phyloP scores from a whole-genome alignment of 2,888 invertebrate species.

The Hartigia nigra region DNA sequence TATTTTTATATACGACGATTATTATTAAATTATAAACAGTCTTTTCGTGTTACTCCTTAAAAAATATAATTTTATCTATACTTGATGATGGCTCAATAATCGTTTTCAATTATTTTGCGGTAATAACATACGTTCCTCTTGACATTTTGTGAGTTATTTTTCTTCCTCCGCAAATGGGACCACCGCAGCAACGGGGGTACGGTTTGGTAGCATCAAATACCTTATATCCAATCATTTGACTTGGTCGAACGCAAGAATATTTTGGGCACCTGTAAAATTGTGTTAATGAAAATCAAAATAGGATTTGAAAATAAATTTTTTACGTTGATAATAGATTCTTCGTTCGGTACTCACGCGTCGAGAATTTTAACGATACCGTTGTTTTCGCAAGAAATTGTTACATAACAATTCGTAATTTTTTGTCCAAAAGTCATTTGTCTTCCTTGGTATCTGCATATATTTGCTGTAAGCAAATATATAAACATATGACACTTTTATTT shows the following conservation, averaged over 20 bases:
- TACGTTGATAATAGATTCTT: neutral
- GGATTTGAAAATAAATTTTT: neutral
- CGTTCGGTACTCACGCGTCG: constrained; percentile 22
- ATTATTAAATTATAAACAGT: neutral
- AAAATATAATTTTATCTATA: neutral
- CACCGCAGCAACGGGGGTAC: constrained; percentile 28
- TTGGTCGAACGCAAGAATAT: constrained; percentile 22
- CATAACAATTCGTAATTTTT: constrained; percentile 20
- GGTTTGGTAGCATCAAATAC: constrained; percentile 22
- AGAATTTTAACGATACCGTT: constrained; percentile 17
- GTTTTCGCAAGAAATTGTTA: constrained; percentile 17
- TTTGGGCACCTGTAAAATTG: constrained; percentile 18
- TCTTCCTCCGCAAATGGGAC: constrained; percentile 15
- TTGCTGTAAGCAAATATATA: constrained; percentile 18
- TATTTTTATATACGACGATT: neutral
- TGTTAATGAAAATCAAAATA: neutral
- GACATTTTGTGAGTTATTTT: neutral
- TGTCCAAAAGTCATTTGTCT: constrained; percentile 28
- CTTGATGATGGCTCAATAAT: neutral
- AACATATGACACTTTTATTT: neutral
- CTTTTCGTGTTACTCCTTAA: neutral
- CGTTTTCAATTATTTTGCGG: neutral
- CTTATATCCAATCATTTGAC: constrained; percentile 16
- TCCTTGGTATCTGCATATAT: constrained; percentile 26
- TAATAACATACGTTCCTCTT: neutral